Conservation (phyloP, 2,113 vertebrate genomes). For the Accipiter virgatus region DNA sequence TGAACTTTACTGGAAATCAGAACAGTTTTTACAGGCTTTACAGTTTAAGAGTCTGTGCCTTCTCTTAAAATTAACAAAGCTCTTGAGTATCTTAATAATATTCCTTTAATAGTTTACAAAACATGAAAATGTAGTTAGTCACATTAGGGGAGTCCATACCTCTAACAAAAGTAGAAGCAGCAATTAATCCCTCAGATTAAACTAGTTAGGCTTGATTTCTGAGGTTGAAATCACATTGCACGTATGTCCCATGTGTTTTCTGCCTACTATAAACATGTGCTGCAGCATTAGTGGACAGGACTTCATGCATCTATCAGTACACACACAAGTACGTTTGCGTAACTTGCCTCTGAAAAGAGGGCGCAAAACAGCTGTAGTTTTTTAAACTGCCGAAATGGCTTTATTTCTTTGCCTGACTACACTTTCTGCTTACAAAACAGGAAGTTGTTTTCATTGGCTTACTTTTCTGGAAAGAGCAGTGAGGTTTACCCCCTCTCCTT, state of each 20-base stretch:
- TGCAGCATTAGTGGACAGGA: neutral
- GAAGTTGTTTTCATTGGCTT: slow-evolving; percentile 6
- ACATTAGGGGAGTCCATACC: neutral
- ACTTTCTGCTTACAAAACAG: slow-evolving; percentile 10
- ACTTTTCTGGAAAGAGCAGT: neutral
- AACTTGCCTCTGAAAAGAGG: neutral
- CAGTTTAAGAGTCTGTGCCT: neutral
- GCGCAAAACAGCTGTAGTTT: neutral
- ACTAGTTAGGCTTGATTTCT: slow-evolving; percentile 40
- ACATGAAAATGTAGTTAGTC: neutral
- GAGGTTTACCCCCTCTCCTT: neutral
- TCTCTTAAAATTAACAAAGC: neutral
- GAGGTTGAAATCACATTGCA: neutral
- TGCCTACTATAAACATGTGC: neutral
- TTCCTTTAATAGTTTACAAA: neutral
- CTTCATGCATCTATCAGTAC: neutral
- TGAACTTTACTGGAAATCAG: neutral
- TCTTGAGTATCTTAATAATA: neutral
- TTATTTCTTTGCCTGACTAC: neutral
- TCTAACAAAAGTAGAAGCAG: neutral
- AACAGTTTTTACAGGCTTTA: neutral
- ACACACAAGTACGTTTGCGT: neutral
- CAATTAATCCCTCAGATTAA: slow-evolving; percentile 39
- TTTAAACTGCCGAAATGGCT: neutral
- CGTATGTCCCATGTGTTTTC: neutral